A percentile compares a stretch with the other conserved stretches of the same genome.
These are phyloP conservation scores for Rhynchonema sp. DNA, from an alignment of 2,888 invertebrate genomes.

Conservation along the genomic window DNA sequence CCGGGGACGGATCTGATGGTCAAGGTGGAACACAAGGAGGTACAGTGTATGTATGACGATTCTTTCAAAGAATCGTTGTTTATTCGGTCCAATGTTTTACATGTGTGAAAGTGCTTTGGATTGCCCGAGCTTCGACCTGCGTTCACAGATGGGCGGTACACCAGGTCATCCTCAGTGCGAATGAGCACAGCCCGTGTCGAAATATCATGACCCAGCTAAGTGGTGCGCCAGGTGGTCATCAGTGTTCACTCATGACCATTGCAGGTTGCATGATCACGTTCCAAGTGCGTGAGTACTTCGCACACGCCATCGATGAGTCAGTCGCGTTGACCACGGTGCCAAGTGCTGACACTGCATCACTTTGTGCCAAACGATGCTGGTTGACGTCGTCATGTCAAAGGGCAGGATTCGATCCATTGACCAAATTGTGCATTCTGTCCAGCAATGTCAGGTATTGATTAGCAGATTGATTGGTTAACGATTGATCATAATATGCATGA, in stretches of 20 bases:
- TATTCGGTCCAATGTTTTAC: too few relatives aligned
- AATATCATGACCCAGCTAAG: too few relatives aligned
- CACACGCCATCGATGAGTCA: background rate
- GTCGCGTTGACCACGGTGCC: background rate
- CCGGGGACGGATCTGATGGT: background rate
- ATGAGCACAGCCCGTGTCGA: too few relatives aligned
- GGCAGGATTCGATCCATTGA: background rate
- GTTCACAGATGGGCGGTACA: too few relatives aligned
- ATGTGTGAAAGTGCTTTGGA: too few relatives aligned
- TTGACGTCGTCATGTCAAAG: background rate
- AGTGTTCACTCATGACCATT: too few relatives aligned
- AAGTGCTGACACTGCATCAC: background rate
- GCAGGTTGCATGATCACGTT: background rate
- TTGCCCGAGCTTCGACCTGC: too few relatives aligned
- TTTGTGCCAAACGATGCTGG: background rate
- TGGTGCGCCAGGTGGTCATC: too few relatives aligned
- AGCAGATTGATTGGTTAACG: background rate
- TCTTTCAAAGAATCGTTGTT: too few relatives aligned
- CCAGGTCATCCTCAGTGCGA: too few relatives aligned
- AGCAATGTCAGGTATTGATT: background rate
- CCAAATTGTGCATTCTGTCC: background rate
- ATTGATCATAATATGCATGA: background rate
- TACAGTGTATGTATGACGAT: too few relatives aligned
- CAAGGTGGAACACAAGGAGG: background rate
- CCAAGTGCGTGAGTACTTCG: background rate